phyloP scores from a whole-genome alignment of 2,797 vertebrate species.

The Neosalanx taihuensis region DNA sequence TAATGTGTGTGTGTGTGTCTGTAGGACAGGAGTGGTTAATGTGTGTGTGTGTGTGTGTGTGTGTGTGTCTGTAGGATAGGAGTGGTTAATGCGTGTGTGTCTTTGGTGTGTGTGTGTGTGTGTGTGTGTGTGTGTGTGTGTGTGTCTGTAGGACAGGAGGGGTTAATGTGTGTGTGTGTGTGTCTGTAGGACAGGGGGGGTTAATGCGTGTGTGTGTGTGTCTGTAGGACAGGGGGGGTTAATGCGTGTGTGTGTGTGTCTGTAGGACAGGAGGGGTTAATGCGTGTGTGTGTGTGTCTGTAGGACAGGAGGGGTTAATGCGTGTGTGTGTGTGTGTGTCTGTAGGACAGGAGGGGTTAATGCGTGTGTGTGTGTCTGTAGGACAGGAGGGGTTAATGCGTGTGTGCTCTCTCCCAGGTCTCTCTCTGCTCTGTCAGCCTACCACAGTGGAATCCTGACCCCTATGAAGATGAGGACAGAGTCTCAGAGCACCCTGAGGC shows the following conservation, averaged over 20 bases:
- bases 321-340: neutral
- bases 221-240: too few relatives aligned
- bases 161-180: too few relatives aligned
- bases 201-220: too few relatives aligned
- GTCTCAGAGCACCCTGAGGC: constrained; percentile 84
- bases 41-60: constrained; percentile 11
- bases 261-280: too few relatives aligned
- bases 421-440: constrained; percentile 91
- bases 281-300: neutral
- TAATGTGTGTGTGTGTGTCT: neutral
- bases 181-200: too few relatives aligned
- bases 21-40: neutral
- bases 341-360: neutral
- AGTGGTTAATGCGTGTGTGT: neutral
- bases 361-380: constrained; percentile 6
- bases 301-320: neutral
- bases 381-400: neutral
- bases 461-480: constrained; percentile 98
- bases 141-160: too few relatives aligned
- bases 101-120: too few relatives aligned
- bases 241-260: too few relatives aligned
- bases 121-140: too few relatives aligned
- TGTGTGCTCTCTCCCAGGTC: constrained; percentile 72
- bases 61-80: neutral
- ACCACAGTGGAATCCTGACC: constrained; percentile 91